Base-by-base conservation (phyloP, 2,113 vertebrate genomes). In the Nycticryphes semicollaris region DNA sequence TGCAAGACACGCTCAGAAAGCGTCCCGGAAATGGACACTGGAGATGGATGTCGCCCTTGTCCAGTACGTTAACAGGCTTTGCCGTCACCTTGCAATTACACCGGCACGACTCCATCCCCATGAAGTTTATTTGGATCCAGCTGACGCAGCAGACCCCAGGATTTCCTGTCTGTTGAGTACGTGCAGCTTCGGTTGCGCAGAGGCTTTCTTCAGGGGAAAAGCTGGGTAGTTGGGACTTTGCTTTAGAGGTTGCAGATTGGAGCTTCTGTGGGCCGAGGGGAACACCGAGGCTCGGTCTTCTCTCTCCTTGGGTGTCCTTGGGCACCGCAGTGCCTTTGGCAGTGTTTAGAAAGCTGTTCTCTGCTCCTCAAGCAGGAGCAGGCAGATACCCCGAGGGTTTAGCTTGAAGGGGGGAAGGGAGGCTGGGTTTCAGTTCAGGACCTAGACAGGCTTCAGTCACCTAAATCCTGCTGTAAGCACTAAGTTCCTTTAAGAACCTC, bases 11-110 rank as follows among this genome's bases (percentile, higher is more conserved):
- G 99, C 99, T 4, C 99, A 99, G 80, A 99, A 99, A 96, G 98
- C 99, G 7, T 99, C 98, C 21, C 97, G 99, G 82, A 99, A 99
- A 91, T 99, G 99, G 99, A 98, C 97, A 6, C 98, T 99, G 94
- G 99, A 99, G 91, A 99, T 99, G 99, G 99, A 99, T 6, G 98
- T 99, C 37, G 99, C 99, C 0, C 98, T 99, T 3, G 99, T 99
- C 35, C 99, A 99, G 95, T 98, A 99, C 73, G 97, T 99, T 75
- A 99, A 99, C 98, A 98, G 99, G 48, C 98, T 99, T 14, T 99
- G 99, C 84, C 99, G 99, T 45, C 99, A 99, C 94, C 98, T 99
- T 53, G 99, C 99, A 22, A 99, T 99, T 93, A 99, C 99, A 3
- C 99, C 99, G 0, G 98, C 99, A 0, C 98, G 99, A 28, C 98